Base-by-base conservation (phyloP, 2,888 invertebrate species). In the Druceiella hillmani region DNA sequence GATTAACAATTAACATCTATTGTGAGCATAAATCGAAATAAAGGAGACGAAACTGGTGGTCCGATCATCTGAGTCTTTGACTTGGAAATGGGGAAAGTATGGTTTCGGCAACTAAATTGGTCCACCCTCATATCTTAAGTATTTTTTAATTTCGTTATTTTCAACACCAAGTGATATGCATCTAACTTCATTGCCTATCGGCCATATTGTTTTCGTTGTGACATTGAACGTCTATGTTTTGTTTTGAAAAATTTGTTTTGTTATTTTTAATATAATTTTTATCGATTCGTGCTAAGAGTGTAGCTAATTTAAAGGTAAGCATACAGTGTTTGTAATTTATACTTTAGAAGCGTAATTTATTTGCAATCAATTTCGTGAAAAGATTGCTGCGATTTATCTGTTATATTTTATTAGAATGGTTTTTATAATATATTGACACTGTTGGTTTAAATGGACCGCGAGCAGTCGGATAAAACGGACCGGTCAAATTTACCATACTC, bases 31-130 rank as follows among this genome's bases (percentile, higher is more conserved):
- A n/a, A n/a, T n/a, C n/a, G n/a, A n/a, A n/a, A n/a, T n/a, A n/a
- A n/a, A n/a, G n/a, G n/a, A n/a, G n/a, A n/a, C n/a, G n/a, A n/a
- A n/a, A n/a, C n/a, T n/a, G n/a, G n/a, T n/a, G n/a, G n/a, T n/a
- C n/a, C n/a, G n/a, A n/a, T n/a, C n/a, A n/a, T n/a, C 44, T 11
- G 28, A 22, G 10, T 33, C 40, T 3, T 15, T 33, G 4, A 41
- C 38, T 33, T 41, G 30, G 22, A 41, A 13, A 47, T 43, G 25
- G 33, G 33, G 24, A 24, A 33, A 24, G 22, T 33, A 20, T 33
- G 33, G 24, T 15, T 25, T 24, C 33, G 33, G 33, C 33, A 24
- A 24, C 25, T 33, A 24, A 33, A 33, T 33, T 22, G 33, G 24
- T 25, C 33, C 33, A 33, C 24, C 33, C 33, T 13, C 24, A 33